Conservation (phyloP, 2,113 vertebrate species). For the Amphiprion percula region DNA sequence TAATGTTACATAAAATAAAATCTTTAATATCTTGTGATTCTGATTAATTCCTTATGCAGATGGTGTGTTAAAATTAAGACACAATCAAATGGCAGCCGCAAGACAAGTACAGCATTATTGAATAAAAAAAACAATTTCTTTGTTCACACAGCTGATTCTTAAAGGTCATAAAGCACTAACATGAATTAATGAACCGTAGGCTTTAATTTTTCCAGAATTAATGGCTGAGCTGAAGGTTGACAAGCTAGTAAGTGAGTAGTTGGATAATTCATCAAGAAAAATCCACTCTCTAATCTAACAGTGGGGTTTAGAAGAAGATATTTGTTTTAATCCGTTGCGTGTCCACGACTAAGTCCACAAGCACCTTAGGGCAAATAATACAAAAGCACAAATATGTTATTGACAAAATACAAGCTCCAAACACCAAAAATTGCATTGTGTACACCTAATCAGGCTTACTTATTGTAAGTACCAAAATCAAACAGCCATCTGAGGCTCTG, state of each 20-base stretch:
- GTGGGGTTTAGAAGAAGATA: neutral
- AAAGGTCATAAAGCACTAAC: neutral
- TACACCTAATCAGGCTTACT: slow-evolving; percentile 68
- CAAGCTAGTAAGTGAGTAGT: neutral
- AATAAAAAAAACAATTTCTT: neutral
- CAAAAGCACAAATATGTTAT: slow-evolving; percentile 59
- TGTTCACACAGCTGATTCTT: neutral
- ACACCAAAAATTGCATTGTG: slow-evolving; percentile 34
- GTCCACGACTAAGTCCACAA: slow-evolving; percentile 52
- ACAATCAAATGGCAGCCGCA: slow-evolving; percentile 3
- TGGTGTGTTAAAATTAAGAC: slow-evolving; percentile 58
- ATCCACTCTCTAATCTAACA: slow-evolving; percentile 26
- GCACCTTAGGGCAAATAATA: slow-evolving; percentile 30
- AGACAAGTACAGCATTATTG: neutral
- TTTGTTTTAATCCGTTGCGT: slow-evolving; percentile 38
- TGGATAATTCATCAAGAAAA: slow-evolving; percentile 14
- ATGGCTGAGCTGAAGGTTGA: neutral
- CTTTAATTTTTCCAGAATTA: neutral
- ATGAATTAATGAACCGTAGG: neutral
- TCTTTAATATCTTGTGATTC: slow-evolving; percentile 74
- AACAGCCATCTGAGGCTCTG: slow-evolving; percentile 42
- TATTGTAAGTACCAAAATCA: slow-evolving; percentile 49
- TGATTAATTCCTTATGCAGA: slow-evolving; percentile 76
- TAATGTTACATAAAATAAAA: slow-evolving; percentile 74
- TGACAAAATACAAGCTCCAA: slow-evolving; percentile 37